Conservation (phyloP, 2,797 vertebrate species). For the Hephaestus fuliginosus region DNA sequence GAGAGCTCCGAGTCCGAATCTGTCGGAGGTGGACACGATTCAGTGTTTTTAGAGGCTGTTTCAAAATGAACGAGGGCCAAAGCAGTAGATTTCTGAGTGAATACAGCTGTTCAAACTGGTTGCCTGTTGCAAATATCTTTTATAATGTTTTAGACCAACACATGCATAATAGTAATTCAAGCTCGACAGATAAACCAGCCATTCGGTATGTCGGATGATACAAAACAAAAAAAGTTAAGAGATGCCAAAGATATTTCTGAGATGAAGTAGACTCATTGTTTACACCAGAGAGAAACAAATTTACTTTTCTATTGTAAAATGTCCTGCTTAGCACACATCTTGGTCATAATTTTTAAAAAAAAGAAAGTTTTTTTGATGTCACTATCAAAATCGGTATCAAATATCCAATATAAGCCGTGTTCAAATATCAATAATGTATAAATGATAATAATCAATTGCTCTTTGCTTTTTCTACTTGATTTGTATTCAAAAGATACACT, state of each 20-base stretch:
- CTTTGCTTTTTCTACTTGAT: not conserved
- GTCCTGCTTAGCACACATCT: not conserved
- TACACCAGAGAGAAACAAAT: not conserved
- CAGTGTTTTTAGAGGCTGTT: not conserved
- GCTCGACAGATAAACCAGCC: not conserved
- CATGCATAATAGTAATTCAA: not conserved
- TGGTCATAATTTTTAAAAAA: no score
- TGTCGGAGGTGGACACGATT: conserved; percentile 71
- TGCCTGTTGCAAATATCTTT: not conserved
- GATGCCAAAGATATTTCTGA: not conserved
- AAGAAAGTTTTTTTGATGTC: not conserved
- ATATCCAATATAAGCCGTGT: not conserved
- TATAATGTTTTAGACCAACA: conserved; percentile 53
- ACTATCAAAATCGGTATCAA: not conserved
- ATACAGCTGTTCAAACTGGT: not conserved
- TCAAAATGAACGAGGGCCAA: not conserved
- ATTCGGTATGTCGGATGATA: not conserved
- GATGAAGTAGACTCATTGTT: not conserved
- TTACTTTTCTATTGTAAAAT: not conserved
- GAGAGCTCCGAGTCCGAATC: conserved; percentile 93
- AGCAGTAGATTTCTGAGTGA: not conserved
- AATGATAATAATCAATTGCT: not conserved
- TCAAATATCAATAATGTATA: not conserved
- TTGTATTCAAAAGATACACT: not conserved
- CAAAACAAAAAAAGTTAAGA: not conserved